Evolutionary conservation across 1,140 invertebrate genomes (phyloP), one percentile per base, ranked within the genome.

Genomic region (Wiebesia pumilae): DNA sequence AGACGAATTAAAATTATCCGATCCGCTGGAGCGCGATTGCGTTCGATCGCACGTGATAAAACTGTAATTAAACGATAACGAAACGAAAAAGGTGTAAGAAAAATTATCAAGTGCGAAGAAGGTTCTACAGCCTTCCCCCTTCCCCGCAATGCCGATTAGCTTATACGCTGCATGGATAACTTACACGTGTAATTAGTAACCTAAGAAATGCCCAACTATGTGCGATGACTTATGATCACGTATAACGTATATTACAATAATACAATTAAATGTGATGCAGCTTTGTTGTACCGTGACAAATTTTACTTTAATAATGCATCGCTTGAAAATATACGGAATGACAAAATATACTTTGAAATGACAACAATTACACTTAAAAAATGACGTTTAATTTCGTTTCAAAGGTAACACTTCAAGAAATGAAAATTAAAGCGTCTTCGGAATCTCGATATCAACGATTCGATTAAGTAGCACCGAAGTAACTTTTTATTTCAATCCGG

Each of bases 21-120:
- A 73, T 73, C 33, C 6, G 19, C 35, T 40, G 19, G n/a, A 12
- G 21, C 40, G 40, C 69, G 40, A 73, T 73, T 73, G 43, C 10
- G 6, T n/a, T 21, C 14, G 38, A 73, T 40, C 12, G 10, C 71
- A 3, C 9, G 12, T n/a, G 14, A 75, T 43, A 75, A 75, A 43
- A 75, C 71, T 75, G n/a, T n/a, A 43, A 43, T 75, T 75, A 75
- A 75, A 43, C 19, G 21, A 73, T 43, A 73, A 40, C 40, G 21
- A 73, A 38, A 73, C 16, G 3, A 73, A 73, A 35, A 16, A 71
- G 2, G 3, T 6, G 4, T 16, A 73, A 2, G 35, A 73, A 12
- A 73, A 73, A 75, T 75, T 75, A 75, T 75, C 43, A 75, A 43
- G 43, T 9, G 43, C 24, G 24, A 43, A 75, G 71, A 19, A 12